Evolutionary conservation across 2,113 vertebrate species (phyloP), one percentile per base, ranked within the genome.

Genomic region (Scophthalmus maximus): DNA sequence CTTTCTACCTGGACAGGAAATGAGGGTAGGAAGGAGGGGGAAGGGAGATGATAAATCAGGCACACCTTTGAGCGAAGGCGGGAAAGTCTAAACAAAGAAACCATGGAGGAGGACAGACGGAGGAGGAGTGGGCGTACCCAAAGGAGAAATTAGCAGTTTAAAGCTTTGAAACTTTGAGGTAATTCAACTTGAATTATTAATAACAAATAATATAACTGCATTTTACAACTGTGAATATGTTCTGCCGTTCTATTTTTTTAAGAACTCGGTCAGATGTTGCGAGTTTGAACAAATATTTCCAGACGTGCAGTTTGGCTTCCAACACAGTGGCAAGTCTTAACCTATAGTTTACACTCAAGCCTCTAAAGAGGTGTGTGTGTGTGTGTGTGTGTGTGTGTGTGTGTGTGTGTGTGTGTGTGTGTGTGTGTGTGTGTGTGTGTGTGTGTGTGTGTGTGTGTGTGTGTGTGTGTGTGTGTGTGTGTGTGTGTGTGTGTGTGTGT

Each of bases 341-440:
- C 71, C 79, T 85, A 73, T 84, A 86, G 83, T 75, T 83, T 89
- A 87, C 87, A 83, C 85, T 89, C 52, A 23, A 86, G 81, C 68
- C 72, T 58, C 59, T 83, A 77, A 86, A n/a, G n/a, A n/a, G n/a
- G n/a, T n/a, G 61, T 87, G 81, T 82, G 78, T 67, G 78, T 46
- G 61, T 49, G 30, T 20, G 36, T 26, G 26, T 66, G 32, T 79
- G 66, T 79, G 53, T 81, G 78, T 11, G 44, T 3, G 44, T 46
- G 42, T 20, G 42, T 46, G 42, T 20, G 44, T 9, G 47, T 79
- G 81, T 84, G n/a, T n/a, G 61, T 87, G 81, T 82, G 78, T 67
- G 78, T 46, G 61, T 49, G 30, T 20, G 36, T 26, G 26, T 66
- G 32, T 79, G 66, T 79, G 53, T 81, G 78, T 11, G 44, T 3